A percentile compares a stretch with the other conserved stretches of the same genome.
These are phyloP conservation scores for Felis chaus DNA, from an alignment of 2,113 vertebrate species.

Conservation along the genomic window DNA sequence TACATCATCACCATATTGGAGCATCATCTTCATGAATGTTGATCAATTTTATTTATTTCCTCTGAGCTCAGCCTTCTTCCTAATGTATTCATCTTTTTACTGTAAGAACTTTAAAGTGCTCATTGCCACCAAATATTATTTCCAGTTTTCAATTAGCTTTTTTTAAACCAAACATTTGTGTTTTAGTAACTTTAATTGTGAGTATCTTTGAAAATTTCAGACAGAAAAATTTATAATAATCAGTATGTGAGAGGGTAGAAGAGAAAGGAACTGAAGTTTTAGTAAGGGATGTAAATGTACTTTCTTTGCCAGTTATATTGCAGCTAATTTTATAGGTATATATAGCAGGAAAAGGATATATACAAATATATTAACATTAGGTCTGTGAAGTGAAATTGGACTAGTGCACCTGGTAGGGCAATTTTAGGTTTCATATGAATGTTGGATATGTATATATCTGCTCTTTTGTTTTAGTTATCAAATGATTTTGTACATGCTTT, in stretches of 20 bases:
- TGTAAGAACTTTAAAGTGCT: slow-evolving; percentile 3
- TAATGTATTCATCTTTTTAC: not conserved
- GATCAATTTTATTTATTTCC: not conserved
- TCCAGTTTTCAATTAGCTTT: not conserved
- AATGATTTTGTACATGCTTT: not conserved
- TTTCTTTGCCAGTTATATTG: not conserved
- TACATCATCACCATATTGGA: not conserved
- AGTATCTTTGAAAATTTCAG: slow-evolving; percentile 11
- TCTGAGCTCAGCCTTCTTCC: not conserved
- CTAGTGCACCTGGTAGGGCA: not conserved
- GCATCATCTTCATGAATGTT: not conserved
- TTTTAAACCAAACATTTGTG: not conserved
- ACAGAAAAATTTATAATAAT: not conserved
- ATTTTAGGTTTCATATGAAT: not conserved
- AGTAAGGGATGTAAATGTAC: not conserved
- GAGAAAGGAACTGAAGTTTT: not conserved
- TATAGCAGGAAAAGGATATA: not conserved
- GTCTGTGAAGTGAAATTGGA: not conserved
- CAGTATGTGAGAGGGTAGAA: not conserved
- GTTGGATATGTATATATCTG: not conserved
- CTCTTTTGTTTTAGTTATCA: not conserved
- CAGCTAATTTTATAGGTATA: not conserved
- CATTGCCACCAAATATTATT: not conserved
- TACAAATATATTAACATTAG: not conserved
- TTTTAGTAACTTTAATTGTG: slow-evolving; percentile 8